Evolutionary conservation across 2,113 vertebrate genomes (phyloP).

Genomic region (Archocentrus centrarchus): DNA sequence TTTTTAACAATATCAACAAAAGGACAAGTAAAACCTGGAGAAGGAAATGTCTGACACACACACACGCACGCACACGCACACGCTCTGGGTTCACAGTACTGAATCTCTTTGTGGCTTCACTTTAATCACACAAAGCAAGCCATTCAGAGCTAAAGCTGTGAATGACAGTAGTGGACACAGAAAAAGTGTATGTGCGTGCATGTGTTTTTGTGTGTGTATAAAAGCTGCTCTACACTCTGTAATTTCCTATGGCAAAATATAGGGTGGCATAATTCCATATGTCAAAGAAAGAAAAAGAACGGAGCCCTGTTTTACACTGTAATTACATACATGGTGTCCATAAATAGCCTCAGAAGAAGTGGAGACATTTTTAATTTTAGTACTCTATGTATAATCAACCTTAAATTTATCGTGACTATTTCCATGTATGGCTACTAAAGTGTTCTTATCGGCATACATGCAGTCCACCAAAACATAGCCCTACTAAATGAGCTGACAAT

Average conservation of each 20-base stretch:
- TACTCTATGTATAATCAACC: conserved; percentile 2
- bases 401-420: neutral
- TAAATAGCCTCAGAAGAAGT: conserved; percentile 49
- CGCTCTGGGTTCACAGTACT: conserved; percentile 25
- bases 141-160: conserved; percentile 68
- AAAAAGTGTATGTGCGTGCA: conserved; percentile 23
- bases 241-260: conserved; percentile 75
- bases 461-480: neutral
- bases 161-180: conserved; percentile 57
- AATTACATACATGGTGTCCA: conserved; percentile 71
- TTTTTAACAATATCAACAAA: conserved; percentile 12
- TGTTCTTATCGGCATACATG: neutral
- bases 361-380: conserved; percentile 30
- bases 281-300: conserved; percentile 64
- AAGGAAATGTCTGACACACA: conserved; percentile 34
- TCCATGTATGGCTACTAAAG: neutral
- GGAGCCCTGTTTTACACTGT: conserved; percentile 57
- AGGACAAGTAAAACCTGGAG: conserved; percentile 43
- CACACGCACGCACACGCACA: neutral
- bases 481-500: neutral
- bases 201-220: neutral
- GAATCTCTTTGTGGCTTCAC: conserved; percentile 40
- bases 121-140: conserved; percentile 63
- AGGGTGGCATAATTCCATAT: conserved; percentile 67
- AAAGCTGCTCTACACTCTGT: conserved; percentile 67